A percentile compares a stretch with the other conserved stretches of the same genome.
These are phyloP conservation scores for Caenorhabditis remanei DNA, from an alignment of 1,140 invertebrate genomes.

Conservation along the genomic window DNA sequence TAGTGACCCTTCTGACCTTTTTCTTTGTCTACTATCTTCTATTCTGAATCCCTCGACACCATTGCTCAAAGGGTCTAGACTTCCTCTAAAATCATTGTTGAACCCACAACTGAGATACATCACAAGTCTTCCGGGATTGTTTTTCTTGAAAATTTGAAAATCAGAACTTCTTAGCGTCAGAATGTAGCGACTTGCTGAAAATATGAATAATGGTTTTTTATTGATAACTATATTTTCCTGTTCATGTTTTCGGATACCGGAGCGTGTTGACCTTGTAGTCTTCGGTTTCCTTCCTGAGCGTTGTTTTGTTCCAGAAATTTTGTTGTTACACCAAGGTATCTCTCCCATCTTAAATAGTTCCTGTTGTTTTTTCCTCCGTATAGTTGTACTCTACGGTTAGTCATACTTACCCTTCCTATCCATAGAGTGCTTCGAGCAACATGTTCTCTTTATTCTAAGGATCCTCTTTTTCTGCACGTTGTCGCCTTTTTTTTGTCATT, in stretches of 20 bases:
- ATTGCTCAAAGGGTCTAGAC: constrained; percentile 6
- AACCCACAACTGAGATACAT: too few species aligned
- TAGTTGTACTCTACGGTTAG: constrained; percentile 26
- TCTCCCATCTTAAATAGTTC: not conserved
- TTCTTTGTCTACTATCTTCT: not conserved
- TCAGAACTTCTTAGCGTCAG: not conserved
- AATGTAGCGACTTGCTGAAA: too few species aligned
- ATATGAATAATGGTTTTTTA: too few species aligned
- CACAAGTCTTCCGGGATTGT: not conserved
- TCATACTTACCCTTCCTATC: not conserved
- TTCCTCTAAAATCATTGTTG: not conserved
- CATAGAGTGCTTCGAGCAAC: not conserved
- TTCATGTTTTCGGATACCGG: too few species aligned
- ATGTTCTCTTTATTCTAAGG: not conserved
- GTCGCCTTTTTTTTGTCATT: constrained; percentile 26
- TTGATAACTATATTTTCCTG: too few species aligned
- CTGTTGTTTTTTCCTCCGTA: not conserved
- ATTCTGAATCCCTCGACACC: not conserved
- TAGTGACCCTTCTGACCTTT: not conserved
- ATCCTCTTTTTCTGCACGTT: not conserved
- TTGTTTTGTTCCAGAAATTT: too few species aligned
- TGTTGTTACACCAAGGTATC: too few species aligned
- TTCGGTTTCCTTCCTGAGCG: too few species aligned
- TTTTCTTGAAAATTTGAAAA: not conserved
- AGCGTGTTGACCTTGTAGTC: too few species aligned